Conservation (phyloP, 2,797 vertebrate species). For the Propithecus deckenii region DNA sequence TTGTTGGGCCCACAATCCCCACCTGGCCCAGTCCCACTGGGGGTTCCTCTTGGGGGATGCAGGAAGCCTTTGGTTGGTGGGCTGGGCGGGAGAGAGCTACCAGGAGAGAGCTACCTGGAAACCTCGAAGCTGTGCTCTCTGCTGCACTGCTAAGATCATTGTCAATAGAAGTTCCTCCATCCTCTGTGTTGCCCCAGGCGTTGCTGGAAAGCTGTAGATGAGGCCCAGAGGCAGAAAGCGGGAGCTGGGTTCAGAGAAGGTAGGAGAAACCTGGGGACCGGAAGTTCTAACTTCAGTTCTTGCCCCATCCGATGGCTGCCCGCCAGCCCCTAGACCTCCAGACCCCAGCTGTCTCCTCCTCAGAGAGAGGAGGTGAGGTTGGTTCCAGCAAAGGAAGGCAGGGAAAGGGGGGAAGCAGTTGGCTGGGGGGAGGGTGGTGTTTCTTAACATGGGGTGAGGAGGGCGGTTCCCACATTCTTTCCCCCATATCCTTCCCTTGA, state of each 20-base stretch:
- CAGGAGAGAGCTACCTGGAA: neutral
- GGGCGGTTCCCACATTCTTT: neutral
- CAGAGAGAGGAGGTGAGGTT: neutral
- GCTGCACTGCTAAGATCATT: no score
- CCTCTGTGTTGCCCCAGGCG: neutral
- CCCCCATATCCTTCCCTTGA: neutral
- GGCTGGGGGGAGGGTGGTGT: no score
- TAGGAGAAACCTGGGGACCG: neutral
- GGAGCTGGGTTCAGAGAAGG: neutral
- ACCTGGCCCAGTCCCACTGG: no score
- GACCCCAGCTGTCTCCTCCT: neutral
- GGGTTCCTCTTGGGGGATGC: neutral
- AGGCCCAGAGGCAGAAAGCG: neutral
- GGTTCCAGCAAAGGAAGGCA: accelerated
- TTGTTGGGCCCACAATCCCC: neutral
- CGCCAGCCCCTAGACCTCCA: neutral
- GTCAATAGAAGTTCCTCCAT: neutral
- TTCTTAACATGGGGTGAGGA: neutral
- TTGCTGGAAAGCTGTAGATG: neutral
- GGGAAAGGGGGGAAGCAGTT: neutral
- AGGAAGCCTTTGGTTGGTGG: neutral
- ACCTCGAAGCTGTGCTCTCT: neutral
- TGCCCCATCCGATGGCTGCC: neutral
- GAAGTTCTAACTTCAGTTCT: neutral
- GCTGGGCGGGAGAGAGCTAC: neutral